Percentiles rank a stretch among this genome's conserved stretches.
phyloP scores from a whole-genome alignment of 92 coral and sea anemone genomes.

The Palythoa grandis region DNA sequence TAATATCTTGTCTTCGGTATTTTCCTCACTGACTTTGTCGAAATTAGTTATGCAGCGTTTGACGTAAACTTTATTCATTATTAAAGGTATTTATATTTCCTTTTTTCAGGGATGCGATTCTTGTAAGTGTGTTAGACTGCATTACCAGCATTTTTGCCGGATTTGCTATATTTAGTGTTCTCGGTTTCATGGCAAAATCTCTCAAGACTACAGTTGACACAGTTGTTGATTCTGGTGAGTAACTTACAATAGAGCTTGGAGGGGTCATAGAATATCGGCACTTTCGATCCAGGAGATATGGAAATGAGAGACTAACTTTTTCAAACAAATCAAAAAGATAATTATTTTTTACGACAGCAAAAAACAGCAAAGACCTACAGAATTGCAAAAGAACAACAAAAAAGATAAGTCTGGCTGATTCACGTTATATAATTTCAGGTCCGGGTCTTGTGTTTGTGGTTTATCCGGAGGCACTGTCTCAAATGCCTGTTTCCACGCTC shows the following conservation, averaged over 20 bases:
- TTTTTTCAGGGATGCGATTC: constrained; percentile 58
- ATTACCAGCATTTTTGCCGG: constrained; percentile 60
- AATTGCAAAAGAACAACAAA: neutral
- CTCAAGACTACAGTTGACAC: constrained; percentile 37
- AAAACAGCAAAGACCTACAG: neutral
- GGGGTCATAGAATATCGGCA: neutral
- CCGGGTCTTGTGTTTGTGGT: constrained; percentile 24
- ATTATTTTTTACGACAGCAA: too few relatives aligned
- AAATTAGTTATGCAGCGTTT: too few relatives aligned
- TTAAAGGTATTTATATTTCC: too few relatives aligned
- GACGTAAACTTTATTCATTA: too few relatives aligned
- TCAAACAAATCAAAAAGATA: neutral
- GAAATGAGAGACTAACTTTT: neutral
- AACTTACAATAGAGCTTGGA: neutral
- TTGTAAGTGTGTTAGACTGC: constrained; percentile 56
- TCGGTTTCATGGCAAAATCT: constrained; percentile 53
- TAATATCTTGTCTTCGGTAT: too few relatives aligned
- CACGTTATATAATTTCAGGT: constrained; percentile 12
- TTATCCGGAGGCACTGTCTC: constrained; percentile 34
- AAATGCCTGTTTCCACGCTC: constrained; percentile 37
- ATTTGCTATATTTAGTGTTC: constrained; percentile 60
- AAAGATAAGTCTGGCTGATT: neutral
- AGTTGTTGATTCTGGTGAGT: constrained; percentile 55
- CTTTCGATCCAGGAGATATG: neutral
- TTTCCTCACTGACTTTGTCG: too few relatives aligned